These are phyloP conservation scores for Lasaia peninsularis DNA, from an alignment of 1,140 invertebrate genomes.

Conservation along the genomic window DNA sequence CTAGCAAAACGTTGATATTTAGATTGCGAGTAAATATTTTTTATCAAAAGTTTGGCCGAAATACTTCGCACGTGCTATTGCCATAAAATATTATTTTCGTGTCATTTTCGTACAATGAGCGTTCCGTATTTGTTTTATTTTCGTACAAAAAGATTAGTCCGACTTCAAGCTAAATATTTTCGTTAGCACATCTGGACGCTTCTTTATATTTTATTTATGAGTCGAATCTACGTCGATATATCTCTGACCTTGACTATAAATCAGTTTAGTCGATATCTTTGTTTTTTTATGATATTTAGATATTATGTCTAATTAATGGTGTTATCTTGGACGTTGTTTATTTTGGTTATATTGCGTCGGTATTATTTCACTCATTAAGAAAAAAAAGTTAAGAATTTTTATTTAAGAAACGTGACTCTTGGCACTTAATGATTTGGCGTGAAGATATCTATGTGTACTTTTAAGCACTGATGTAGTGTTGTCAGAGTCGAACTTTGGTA, in stretches of 20 bases:
- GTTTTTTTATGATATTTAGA: constrained; percentile 23
- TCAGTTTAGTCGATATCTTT: constrained; percentile 45
- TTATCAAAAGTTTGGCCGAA: constrained; percentile 9
- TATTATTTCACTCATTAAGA: too few species aligned
- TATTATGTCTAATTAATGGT: neutral
- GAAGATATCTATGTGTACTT: too few species aligned
- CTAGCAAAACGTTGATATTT: too few species aligned
- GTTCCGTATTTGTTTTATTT: constrained; percentile 25
- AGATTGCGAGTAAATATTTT: constrained; percentile 15
- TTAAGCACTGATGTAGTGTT: too few species aligned
- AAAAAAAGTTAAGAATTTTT: too few species aligned
- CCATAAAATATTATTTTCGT: constrained; percentile 13
- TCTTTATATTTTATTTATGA: constrained; percentile 63
- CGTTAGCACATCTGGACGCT: constrained; percentile 44
- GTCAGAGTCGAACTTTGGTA: too few species aligned
- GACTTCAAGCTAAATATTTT: constrained; percentile 43
- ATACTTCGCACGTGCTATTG: neutral
- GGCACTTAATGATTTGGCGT: too few species aligned
- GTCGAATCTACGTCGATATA: constrained; percentile 40
- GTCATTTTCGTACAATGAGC: constrained; percentile 20
- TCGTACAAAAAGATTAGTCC: constrained; percentile 37
- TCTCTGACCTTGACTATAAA: constrained; percentile 49
- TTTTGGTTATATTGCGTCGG: neutral
- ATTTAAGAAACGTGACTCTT: too few species aligned
- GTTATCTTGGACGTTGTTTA: neutral